Percentiles rank a stretch among this genome's conserved stretches.
Evolutionary conservation across 2,797 vertebrate genomes (phyloP).

Genomic region (Ciconia nigra): DNA sequence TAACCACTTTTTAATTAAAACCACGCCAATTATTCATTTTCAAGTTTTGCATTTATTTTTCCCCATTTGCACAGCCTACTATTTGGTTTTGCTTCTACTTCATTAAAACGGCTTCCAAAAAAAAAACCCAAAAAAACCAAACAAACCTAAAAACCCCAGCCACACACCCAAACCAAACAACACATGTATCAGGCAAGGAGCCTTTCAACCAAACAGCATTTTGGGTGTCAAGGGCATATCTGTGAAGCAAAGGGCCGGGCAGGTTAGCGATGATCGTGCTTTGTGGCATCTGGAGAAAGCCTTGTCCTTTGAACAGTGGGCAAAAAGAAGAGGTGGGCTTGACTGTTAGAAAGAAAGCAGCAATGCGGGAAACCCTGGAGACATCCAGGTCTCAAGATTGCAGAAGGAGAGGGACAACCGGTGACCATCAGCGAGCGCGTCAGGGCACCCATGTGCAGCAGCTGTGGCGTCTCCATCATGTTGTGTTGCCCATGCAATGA

Average conservation of each 20-base stretch:
- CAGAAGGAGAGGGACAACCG: background rate
- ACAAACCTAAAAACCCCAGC: background rate
- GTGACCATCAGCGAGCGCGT: background rate
- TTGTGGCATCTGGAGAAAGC: background rate
- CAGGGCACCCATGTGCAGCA: background rate
- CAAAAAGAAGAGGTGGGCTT: background rate
- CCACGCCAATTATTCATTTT: conserved; percentile 65
- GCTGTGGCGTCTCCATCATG: background rate
- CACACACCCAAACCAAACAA: background rate
- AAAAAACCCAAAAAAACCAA: background rate
- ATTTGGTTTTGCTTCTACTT: conserved; percentile 61
- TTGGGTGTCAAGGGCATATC: background rate
- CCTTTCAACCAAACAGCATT: conserved; percentile 2
- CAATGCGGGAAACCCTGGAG: background rate
- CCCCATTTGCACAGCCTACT: conserved; percentile 50
- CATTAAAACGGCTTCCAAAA: conserved; percentile 42
- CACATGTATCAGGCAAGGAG: conserved; percentile 31
- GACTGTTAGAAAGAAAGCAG: background rate
- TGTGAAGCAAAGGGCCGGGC: background rate
- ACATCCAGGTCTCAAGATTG: background rate
- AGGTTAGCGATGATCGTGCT: background rate
- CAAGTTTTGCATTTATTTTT: conserved; percentile 64
- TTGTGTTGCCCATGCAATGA: background rate
- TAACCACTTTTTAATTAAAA: conserved; percentile 64
- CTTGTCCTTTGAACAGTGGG: background rate